Evolutionary conservation across 2,888 invertebrate species (phyloP).

Genomic region (Adineta ricciae): DNA sequence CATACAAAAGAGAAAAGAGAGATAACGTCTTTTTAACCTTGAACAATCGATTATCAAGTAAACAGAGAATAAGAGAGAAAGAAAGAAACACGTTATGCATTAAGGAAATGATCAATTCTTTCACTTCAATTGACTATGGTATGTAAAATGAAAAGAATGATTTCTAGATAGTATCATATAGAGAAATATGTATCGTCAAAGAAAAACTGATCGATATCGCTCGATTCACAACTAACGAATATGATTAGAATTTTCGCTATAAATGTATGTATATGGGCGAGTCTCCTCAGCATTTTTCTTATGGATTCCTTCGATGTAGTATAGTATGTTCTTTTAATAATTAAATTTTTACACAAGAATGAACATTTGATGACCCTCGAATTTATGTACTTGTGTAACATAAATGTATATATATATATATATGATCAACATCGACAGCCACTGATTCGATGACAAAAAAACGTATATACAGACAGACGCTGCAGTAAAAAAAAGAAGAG

Average conservation of each 20-base stretch:
- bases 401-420: not conserved
- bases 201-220: not conserved
- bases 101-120: not conserved
- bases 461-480: not conserved
- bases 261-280: not conserved
- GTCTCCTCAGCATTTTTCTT: not conserved
- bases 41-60: conserved; percentile 12
- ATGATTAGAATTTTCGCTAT: not conserved
- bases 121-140: not conserved
- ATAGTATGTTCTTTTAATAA: not conserved
- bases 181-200: not conserved
- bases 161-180: not conserved
- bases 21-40: conserved; percentile 11
- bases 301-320: not conserved
- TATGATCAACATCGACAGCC: not conserved
- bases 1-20: not conserved
- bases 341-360: conserved; percentile 22
- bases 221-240: not conserved
- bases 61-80: not conserved
- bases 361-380: conserved; percentile 3
- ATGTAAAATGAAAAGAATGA: not conserved
- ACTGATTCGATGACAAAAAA: not conserved
- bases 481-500: not conserved
- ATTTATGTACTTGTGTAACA: not conserved
- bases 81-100: not conserved